Evolutionary conservation across 2,113 vertebrate genomes (phyloP), one percentile per base, ranked within the genome.

Genomic region (Erythrolamprus reginae): DNA sequence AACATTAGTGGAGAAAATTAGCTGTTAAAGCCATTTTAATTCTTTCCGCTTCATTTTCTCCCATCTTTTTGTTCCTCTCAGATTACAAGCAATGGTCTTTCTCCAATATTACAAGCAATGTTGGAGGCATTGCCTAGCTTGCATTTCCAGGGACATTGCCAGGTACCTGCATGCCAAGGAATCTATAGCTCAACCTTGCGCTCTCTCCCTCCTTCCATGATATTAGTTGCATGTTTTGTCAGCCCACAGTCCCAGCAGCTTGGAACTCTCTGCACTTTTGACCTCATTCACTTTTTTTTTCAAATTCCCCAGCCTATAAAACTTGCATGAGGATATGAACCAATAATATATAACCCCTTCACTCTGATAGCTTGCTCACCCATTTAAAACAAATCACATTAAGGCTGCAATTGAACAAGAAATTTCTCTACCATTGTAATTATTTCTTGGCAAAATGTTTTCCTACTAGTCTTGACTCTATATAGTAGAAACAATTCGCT

Each of bases 401-500:
- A 26, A 28, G 13, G 51, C 50, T 87, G 9, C 89, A 58, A 52
- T 45, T 45, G 42, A 85, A 53, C 47, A 47, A 48, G 28, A 86
- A 82, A 58, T 8, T 13, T 55, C 10, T 61, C 45, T 86, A 56
- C 33, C 51, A 38, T n/a, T 58, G 61, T 47, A 90, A 55, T 45
- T 5, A 47, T 77, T 83, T 58, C 65, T 87, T 52, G 33, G 47
- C 28, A 87, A 33, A 92, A 83, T 65, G 53, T 5, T 52, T 87
- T 83, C 21, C 38, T 82, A 52, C 48, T 42, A 15, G 4, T 3
- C 0, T 10, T 58, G 24, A 4, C 50, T 77, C n/a, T 28, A 17
- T n/a, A 19, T 24, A 26, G 3, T 15, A 47, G 9, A 9, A 52
- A 38, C 91, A 82, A 0, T 0, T 1, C 21, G 12, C 0, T 53